A percentile compares a stretch with the other conserved stretches of the same genome.
Evolutionary conservation across 53 echinoderm and acorn worm species (phyloP).

Genomic region (Hippasteria phrygiana): DNA sequence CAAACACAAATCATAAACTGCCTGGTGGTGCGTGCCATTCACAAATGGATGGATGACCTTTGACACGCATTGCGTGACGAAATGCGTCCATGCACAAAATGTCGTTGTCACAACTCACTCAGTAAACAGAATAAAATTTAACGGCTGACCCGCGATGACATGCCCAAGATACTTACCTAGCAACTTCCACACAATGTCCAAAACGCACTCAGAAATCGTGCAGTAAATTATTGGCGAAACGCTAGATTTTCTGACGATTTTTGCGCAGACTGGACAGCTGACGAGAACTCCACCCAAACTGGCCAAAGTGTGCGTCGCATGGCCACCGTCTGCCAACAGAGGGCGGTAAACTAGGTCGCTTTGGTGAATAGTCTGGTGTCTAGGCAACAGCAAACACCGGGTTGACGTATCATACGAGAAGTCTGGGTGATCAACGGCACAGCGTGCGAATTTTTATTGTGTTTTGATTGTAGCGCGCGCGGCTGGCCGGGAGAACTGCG

Average conservation of each 20-base stretch:
- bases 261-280: not conserved
- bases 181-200: constrained; percentile 22
- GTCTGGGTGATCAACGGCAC: not conserved
- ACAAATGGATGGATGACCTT: too few species aligned
- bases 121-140: not conserved
- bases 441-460: not conserved
- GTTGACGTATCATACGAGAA: not conserved
- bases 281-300: constrained; percentile 49
- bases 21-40: too few species aligned
- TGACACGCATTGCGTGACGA: too few species aligned
- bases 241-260: constrained; percentile 26
- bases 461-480: not conserved
- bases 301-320: constrained; percentile 1
- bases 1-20: too few species aligned
- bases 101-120: not conserved
- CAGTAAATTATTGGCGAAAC: not conserved
- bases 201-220: not conserved
- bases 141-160: not conserved
- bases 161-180: constrained; percentile 34
- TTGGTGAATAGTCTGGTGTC: constrained; percentile 22
- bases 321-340: constrained; percentile 33
- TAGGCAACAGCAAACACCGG: not conserved
- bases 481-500: too few species aligned
- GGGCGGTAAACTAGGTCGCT: not conserved
- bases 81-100: too few species aligned